A percentile compares a stretch with the other conserved stretches of the same genome.
Conservation (phyloP, 2,113 vertebrate species). For the Cinclus mexicanus region DNA sequence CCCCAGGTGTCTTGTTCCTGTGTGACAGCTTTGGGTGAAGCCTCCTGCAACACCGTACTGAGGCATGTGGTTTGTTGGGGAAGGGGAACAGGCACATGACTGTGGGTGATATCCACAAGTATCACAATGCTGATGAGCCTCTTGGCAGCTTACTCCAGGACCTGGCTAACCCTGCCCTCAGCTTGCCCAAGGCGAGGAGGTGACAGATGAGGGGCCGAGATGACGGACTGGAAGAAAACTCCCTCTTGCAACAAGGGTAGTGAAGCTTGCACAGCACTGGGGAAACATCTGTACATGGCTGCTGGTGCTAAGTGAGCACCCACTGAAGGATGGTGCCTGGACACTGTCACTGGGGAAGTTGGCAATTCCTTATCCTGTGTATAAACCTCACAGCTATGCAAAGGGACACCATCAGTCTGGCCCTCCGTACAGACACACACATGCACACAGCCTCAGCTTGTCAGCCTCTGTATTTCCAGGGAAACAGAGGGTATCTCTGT, state of each 20-base stretch:
- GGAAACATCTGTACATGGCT: neutral
- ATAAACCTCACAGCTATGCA: neutral
- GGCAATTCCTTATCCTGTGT: neutral
- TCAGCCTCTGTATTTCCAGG: neutral
- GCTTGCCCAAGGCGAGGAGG: neutral
- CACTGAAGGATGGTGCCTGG: neutral
- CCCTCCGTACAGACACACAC: neutral
- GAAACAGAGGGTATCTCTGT: neutral
- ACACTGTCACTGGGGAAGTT: neutral
- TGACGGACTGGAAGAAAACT: neutral
- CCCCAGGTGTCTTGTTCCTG: neutral
- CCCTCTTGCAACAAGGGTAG: neutral
- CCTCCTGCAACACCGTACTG: neutral
- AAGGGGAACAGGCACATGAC: accelerated
- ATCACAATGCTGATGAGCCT: accelerated
- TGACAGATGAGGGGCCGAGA: neutral
- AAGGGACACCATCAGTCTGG: neutral
- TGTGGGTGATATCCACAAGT: neutral
- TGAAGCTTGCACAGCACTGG: accelerated
- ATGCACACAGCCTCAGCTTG: accelerated
- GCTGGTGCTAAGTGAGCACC: neutral
- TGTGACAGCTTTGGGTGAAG: neutral
- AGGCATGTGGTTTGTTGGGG: neutral
- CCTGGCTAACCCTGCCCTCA: neutral
- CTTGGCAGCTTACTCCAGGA: neutral